Evolutionary conservation across 2,888 invertebrate genomes (phyloP).

Genomic region (Saturnia japonica): DNA sequence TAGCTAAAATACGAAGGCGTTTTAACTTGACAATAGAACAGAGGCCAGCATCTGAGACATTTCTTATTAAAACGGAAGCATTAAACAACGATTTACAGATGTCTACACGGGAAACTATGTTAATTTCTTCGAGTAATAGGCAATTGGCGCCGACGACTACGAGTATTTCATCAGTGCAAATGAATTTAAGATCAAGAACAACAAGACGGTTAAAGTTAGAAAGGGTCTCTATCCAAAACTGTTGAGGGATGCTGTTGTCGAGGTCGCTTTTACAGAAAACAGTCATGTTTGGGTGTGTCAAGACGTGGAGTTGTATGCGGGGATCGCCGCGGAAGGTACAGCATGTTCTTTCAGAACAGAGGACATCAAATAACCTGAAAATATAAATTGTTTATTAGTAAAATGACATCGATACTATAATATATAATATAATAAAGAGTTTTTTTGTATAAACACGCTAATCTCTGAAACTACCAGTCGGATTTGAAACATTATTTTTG

Average conservation of each 20-base stretch:
- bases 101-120: slow-evolving; percentile 75
- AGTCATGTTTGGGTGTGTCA: slow-evolving; percentile 72
- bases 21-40: slow-evolving; percentile 64
- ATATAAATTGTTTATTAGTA: slow-evolving; percentile 29
- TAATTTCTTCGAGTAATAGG: slow-evolving; percentile 69
- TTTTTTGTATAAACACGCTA: too few relatives aligned
- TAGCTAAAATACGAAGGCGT: slow-evolving; percentile 63
- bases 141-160: slow-evolving; percentile 66
- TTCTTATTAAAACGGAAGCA: slow-evolving; percentile 72
- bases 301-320: slow-evolving; percentile 66
- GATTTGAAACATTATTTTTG: too few relatives aligned
- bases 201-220: slow-evolving; percentile 63
- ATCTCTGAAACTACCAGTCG: too few relatives aligned
- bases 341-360: slow-evolving; percentile 74
- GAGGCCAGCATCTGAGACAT: slow-evolving; percentile 74
- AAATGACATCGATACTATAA: not conserved
- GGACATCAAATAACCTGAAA: slow-evolving; percentile 79
- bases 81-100: slow-evolving; percentile 74
- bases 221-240: slow-evolving; percentile 68
- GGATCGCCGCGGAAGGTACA: slow-evolving; percentile 71
- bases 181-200: slow-evolving; percentile 74
- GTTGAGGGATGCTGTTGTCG: slow-evolving; percentile 69
- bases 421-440: too few relatives aligned
- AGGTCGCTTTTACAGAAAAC: slow-evolving; percentile 74
- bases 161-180: slow-evolving; percentile 78